Evolutionary conservation across 1,140 invertebrate species (phyloP).

Genomic region (Calliopsis andreniformis): DNA sequence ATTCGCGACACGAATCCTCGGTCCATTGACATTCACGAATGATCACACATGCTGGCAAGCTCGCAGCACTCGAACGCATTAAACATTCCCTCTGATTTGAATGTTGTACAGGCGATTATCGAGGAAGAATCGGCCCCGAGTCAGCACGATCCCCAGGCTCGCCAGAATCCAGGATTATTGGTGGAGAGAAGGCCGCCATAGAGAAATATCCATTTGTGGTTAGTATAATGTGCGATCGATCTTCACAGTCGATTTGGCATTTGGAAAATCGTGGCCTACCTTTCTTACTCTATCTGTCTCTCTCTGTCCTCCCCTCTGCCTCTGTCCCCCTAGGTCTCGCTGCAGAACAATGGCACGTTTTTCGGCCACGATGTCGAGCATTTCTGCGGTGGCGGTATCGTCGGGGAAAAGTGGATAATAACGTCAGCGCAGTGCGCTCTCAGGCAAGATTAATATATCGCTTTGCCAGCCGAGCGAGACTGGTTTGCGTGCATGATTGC

Average conservation of each 20-base stretch:
- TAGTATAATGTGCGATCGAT: constrained; percentile 68
- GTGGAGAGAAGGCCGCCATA: constrained; percentile 80
- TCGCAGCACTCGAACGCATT: not conserved
- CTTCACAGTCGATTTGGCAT: constrained; percentile 54
- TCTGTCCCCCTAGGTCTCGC: constrained; percentile 60
- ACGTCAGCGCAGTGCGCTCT: constrained; percentile 75
- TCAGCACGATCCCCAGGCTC: not conserved
- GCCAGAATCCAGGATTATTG: constrained; percentile 78
- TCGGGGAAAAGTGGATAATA: constrained; percentile 78
- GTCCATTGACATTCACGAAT: no score
- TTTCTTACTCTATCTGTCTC: no score
- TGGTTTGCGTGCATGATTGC: not conserved
- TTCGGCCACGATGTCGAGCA: constrained; percentile 75
- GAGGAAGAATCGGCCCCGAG: constrained; percentile 26
- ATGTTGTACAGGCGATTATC: constrained; percentile 50
- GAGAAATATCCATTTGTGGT: constrained; percentile 83
- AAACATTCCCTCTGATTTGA: constrained; percentile 24
- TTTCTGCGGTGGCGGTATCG: constrained; percentile 81
- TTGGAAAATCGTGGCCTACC: constrained; percentile 52
- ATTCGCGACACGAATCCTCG: no score
- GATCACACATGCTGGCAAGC: not conserved
- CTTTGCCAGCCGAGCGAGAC: not conserved
- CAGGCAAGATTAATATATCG: constrained; percentile 47
- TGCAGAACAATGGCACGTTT: constrained; percentile 71
- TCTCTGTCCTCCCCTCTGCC: no score